Base-by-base conservation (phyloP, 2,113 vertebrate species). In the Siniperca chuatsi region DNA sequence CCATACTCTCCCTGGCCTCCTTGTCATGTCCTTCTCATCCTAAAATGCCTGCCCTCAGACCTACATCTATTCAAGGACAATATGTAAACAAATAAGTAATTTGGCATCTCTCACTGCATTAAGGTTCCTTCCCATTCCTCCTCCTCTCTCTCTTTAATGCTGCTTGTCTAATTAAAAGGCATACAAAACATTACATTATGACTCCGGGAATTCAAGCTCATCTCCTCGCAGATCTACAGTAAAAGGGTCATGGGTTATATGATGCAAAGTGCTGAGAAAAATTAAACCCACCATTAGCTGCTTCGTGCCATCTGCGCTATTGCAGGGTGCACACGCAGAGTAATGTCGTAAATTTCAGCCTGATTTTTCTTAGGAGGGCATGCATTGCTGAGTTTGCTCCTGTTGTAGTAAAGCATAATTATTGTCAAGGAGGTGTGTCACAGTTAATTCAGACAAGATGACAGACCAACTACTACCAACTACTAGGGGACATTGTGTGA, bases 231-330 rank as follows among this genome's bases (percentile, higher is more conserved):
- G 86, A 90, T 88, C 84, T 88, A 83, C 58, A 67, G 62, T 77
- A 89, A 90, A 83, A 88, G 87, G 92, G 87, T 95, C 87, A 94
- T n/a, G n/a, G n/a, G 93, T 94, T 90, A 93, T 90, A 92, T 85
- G 82, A 91, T 61, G 75, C 86, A 83, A 81, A 88, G 86, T 82
- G 86, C 81, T 69, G 82, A 84, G 91, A 74, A 81, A 86, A 84
- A 92, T 91, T 73, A 87, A 90, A 92, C 86, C 84, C 65, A 79
- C 90, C 90, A 93, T 95, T 93, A 94, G 89, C 83, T 87, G 83
- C 74, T 82, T 87, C 62, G 35, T 73, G 70, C 89, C 92, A 92
- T 93, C 92, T 89, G 90, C 67, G 83, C 86, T 88, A 89, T 84
- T 87, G 89, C 92, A 65, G 84, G 67, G 83, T 80, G 83, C 85